Conservation (phyloP, 1,140 invertebrate species). For the Calosoma granatense region DNA sequence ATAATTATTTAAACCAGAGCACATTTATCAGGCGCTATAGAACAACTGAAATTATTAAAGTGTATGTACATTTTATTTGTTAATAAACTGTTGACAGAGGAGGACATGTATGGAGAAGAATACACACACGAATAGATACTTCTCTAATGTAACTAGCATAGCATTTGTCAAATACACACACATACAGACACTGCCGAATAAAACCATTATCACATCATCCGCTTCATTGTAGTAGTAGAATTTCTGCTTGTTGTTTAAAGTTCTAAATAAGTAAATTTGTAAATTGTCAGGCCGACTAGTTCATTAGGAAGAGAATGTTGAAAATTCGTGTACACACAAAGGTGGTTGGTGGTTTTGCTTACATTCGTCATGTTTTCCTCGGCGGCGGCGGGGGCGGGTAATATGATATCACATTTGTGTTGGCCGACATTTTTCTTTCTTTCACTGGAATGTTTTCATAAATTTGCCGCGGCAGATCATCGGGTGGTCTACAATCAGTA, state of each 20-base stretch:
- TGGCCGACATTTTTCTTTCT: constrained; percentile 20
- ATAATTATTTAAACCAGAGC: too few species aligned
- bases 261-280: constrained; percentile 1
- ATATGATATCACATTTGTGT: constrained; percentile 1
- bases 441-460: constrained; percentile 33
- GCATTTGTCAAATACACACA: too few species aligned
- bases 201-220: background rate
- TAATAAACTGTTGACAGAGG: too few species aligned
- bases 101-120: too few species aligned
- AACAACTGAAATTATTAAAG: too few species aligned
- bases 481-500: constrained; percentile 26
- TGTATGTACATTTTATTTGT: too few species aligned
- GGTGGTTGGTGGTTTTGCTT: background rate
- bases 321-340: background rate
- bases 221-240: background rate
- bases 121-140: too few species aligned
- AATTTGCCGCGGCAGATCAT: constrained; percentile 30
- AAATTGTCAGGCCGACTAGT: background rate
- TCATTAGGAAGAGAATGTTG: background rate
- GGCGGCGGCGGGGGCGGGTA: constrained; percentile 18
- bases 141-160: too few species aligned
- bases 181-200: too few species aligned
- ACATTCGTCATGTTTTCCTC: constrained; percentile 21
- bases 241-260: too few species aligned
- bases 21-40: too few species aligned